phyloP scores from a whole-genome alignment of 2,888 invertebrate species.

The Temnothorax ravouxi region DNA sequence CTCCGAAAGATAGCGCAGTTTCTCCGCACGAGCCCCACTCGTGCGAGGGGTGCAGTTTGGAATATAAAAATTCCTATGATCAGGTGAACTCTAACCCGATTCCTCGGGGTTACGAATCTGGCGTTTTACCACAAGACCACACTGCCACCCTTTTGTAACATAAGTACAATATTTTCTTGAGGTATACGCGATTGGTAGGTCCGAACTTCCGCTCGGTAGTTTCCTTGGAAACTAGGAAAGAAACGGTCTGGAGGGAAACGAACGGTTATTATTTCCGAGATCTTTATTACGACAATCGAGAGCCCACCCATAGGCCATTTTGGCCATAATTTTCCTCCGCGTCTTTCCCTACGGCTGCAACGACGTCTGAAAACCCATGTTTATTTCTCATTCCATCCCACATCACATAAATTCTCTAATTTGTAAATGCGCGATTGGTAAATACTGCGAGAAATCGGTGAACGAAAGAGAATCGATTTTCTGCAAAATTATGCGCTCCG shows the following conservation, averaged over 20 bases:
- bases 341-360: slow-evolving; percentile 11
- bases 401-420: slow-evolving; percentile 24
- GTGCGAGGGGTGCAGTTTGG: no score
- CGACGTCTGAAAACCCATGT: slow-evolving; percentile 18
- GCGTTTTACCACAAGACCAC: no score
- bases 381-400: slow-evolving; percentile 5
- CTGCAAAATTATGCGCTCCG: background rate
- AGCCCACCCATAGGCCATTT: slow-evolving; percentile 28
- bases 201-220: slow-evolving; percentile 40
- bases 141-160: background rate
- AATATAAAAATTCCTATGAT: no score
- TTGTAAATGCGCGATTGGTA: background rate
- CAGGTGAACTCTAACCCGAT: no score
- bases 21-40: no score
- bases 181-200: background rate
- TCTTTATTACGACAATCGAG: slow-evolving; percentile 49
- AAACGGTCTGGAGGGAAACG: background rate
- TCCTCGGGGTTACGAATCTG: no score
- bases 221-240: slow-evolving; percentile 30
- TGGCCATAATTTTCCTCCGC: slow-evolving; percentile 37
- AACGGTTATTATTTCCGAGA: slow-evolving; percentile 39
- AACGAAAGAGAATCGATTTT: background rate
- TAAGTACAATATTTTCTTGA: background rate
- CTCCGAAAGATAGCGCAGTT: no score
- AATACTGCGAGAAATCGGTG: background rate